A percentile compares a stretch with the other conserved stretches of the same genome.
phyloP scores from a whole-genome alignment of 1,140 invertebrate species.

The Brachionus sp. region DNA sequence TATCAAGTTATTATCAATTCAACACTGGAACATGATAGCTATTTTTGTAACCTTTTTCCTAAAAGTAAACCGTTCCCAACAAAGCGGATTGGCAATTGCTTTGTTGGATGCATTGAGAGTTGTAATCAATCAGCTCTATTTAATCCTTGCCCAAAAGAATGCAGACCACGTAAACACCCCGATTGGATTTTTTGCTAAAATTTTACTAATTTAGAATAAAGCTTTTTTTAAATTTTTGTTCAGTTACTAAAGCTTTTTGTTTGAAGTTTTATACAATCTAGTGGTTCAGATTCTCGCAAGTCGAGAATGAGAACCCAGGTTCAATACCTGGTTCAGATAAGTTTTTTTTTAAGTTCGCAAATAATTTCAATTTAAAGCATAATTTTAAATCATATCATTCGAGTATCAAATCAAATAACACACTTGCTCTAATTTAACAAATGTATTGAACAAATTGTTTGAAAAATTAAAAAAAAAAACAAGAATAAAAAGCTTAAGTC shows the following conservation, averaged over 20 bases:
- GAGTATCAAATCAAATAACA: not conserved
- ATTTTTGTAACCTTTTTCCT: not conserved
- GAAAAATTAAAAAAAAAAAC: not conserved
- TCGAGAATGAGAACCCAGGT: not conserved
- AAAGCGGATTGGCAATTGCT: conserved; percentile 16
- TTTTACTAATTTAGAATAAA: not conserved
- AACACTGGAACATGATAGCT: conserved; percentile 18
- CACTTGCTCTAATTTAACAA: conserved; percentile 1
- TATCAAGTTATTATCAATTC: not conserved
- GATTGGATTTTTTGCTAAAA: conserved; percentile 27
- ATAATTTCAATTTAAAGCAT: not conserved
- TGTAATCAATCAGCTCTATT: not conserved
- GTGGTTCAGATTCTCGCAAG: not conserved
- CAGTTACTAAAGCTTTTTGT: not conserved
- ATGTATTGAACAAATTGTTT: conserved; percentile 5
- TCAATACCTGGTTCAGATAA: not conserved
- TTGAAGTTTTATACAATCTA: not conserved
- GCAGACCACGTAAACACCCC: not conserved
- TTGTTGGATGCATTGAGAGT: not conserved
- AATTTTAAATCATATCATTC: not conserved
- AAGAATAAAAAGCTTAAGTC: not conserved
- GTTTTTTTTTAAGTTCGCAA: not conserved
- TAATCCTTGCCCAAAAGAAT: not conserved
- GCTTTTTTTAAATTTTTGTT: not conserved
- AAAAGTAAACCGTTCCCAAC: not conserved